Percentiles rank a stretch among this genome's conserved stretches.
Evolutionary conservation across 2,888 invertebrate genomes (phyloP).

Genomic region (Drosophila nigricruria): DNA sequence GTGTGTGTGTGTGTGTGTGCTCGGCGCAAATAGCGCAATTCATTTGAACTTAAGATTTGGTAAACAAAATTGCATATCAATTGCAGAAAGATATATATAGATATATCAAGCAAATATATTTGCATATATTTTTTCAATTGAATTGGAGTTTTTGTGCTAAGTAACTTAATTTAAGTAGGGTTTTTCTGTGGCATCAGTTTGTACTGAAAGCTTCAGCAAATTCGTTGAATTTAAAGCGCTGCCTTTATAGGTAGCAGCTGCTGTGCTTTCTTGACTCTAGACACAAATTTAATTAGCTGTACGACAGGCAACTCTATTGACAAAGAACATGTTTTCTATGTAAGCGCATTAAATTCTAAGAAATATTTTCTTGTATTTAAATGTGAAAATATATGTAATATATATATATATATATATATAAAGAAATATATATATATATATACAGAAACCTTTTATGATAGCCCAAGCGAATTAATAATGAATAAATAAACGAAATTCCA

Average conservation of each 20-base stretch:
- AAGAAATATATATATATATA: not conserved
- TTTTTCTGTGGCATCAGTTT: not conserved
- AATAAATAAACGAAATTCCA: too few relatives aligned
- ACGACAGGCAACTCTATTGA: not conserved
- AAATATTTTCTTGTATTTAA: not conserved
- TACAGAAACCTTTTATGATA: too few relatives aligned
- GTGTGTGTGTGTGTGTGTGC: slow-evolving; percentile 52
- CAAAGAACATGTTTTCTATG: not conserved
- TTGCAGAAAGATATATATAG: too few relatives aligned
- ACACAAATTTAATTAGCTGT: not conserved
- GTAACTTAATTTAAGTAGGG: not conserved
- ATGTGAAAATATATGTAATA: not conserved
- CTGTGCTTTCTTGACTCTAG: not conserved
- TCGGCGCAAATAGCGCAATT: slow-evolving; percentile 56
- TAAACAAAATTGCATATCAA: slow-evolving; percentile 32
- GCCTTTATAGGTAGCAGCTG: not conserved
- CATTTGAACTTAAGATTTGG: slow-evolving; percentile 46
- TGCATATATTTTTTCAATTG: not conserved
- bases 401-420: not conserved
- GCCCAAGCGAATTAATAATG: too few relatives aligned
- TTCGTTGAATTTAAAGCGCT: not conserved
- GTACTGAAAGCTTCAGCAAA: not conserved
- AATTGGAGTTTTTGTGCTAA: slow-evolving; percentile 10
- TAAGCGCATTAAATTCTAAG: slow-evolving; percentile 8
- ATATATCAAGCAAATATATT: not conserved